Base-by-base conservation (phyloP, 1,140 invertebrate species). In the Pristionchus pacificus region DNA sequence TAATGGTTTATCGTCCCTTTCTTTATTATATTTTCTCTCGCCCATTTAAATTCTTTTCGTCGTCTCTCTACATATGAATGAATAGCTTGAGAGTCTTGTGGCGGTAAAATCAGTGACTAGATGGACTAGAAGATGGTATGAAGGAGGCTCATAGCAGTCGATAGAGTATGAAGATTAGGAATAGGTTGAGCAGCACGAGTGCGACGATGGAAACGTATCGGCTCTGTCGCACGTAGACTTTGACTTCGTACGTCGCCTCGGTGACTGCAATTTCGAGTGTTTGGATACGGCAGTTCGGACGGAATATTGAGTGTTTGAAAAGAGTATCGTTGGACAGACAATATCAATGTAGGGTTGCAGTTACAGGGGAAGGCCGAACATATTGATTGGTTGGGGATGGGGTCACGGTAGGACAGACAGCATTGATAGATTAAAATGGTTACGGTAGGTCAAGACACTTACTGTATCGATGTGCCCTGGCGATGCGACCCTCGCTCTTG, bases 381-480 rank as follows among this genome's bases (percentile, higher is more conserved):
- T n/a, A 14, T 57, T n/a, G 14, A 57, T 14, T 14, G 14, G n/a
- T 57, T n/a, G 55, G n/a, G n/a, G 14, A 14, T 14, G 55, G 14
- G n/a, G 55, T 57, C n/a, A 14, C 55, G 13, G 13, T 61, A 28
- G 60, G 10, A 61, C 28, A 24, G n/a, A 25, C 60, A n/a, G n/a
- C 60, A 24, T 25, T 24, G 28, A 13, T n/a, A 28, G 60, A 10
- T 13, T 61, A 25, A 61, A 61, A 61, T 61, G 60, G 60, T 10
- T 57, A 14, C n/a, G 24, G 14, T n/a, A 14, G 55, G 55, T 60
- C 29, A 3, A 13, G 28, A 6, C 55, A 71, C 64, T 72, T 25
- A 72, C 70, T 58, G 28, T 72, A 72, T 72, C 55, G 60, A 31
- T 55, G 65, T 1, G 70, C 64, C 32, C 64, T 72, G 58, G 61